These are phyloP conservation scores for Dynastes maya DNA, from an alignment of 2,888 invertebrate species.

Conservation along the genomic window DNA sequence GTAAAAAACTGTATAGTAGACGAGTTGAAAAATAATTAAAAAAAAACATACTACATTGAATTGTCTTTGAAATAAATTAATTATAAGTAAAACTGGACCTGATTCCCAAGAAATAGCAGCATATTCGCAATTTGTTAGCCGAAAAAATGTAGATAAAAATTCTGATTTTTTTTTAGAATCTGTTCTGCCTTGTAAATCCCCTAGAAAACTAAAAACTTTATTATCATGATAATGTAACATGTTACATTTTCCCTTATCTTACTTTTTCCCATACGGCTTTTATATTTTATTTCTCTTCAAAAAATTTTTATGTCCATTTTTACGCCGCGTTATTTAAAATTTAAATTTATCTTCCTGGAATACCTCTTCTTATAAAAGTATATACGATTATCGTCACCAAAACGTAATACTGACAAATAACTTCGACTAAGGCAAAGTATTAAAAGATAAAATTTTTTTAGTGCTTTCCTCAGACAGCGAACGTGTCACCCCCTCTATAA, in stretches of 20 bases:
- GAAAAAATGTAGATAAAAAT: too few species aligned
- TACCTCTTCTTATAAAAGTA: background rate
- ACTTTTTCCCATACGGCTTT: background rate
- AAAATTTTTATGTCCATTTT: conserved; percentile 36
- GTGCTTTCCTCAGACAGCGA: background rate
- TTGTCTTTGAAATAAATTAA: too few species aligned
- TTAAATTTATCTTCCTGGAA: conserved; percentile 36
- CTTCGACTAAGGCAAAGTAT: conserved; percentile 26
- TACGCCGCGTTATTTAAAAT: conserved; percentile 43
- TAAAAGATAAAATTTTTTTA: conserved; percentile 35
- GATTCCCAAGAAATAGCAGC: too few species aligned
- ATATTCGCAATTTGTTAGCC: too few species aligned
- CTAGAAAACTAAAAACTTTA: too few species aligned
- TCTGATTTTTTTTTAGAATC: too few species aligned
- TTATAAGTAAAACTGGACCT: too few species aligned
- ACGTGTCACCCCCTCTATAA: background rate
- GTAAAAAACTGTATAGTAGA: too few species aligned
- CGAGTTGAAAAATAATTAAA: too few species aligned
- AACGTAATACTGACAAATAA: conserved; percentile 36
- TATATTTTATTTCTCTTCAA: background rate
- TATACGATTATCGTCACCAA: background rate
- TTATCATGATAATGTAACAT: too few species aligned
- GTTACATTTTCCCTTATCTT: background rate
- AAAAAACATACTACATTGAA: too few species aligned
- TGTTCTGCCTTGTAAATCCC: too few species aligned